These are phyloP conservation scores for Leucophenga varia DNA, from an alignment of 1,140 invertebrate genomes.

Conservation along the genomic window DNA sequence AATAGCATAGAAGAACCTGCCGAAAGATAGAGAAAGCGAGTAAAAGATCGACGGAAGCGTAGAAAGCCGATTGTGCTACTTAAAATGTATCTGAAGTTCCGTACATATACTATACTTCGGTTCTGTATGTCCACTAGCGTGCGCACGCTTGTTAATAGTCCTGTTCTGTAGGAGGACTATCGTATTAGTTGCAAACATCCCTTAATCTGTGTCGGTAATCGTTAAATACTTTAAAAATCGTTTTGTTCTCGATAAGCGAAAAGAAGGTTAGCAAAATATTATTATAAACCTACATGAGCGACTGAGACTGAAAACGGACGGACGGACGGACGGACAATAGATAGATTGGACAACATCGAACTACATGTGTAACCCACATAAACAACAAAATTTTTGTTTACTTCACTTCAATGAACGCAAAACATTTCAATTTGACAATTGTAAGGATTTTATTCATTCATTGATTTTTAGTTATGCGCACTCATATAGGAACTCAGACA, in stretches of 20 bases:
- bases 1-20: constrained; percentile 18
- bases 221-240: constrained; percentile 41
- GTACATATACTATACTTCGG: no score
- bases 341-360: constrained; percentile 10
- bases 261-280: constrained; percentile 56
- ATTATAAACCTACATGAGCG: constrained; percentile 41
- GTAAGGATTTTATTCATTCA: no score
- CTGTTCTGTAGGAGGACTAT: constrained; percentile 13
- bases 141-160: no score
- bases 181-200: constrained; percentile 29
- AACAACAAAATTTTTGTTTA: constrained; percentile 30
- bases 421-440: constrained; percentile 54
- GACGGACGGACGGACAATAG: not conserved
- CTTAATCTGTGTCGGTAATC: constrained; percentile 55
- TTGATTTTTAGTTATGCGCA: no score
- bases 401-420: constrained; percentile 52
- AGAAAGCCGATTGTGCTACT: constrained; percentile 33
- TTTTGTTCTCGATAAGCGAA: constrained; percentile 51
- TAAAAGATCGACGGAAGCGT: constrained; percentile 15
- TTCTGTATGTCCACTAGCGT: no score
- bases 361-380: constrained; percentile 34
- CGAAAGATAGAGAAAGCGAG: constrained; percentile 3
- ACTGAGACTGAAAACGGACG: constrained; percentile 1
- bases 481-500: constrained; percentile 33
- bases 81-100: no score